Percentiles rank a stretch among this genome's conserved stretches.
phyloP scores from a whole-genome alignment of 2,113 vertebrate species.

The Sinocyclocheilus maitianheensis region DNA sequence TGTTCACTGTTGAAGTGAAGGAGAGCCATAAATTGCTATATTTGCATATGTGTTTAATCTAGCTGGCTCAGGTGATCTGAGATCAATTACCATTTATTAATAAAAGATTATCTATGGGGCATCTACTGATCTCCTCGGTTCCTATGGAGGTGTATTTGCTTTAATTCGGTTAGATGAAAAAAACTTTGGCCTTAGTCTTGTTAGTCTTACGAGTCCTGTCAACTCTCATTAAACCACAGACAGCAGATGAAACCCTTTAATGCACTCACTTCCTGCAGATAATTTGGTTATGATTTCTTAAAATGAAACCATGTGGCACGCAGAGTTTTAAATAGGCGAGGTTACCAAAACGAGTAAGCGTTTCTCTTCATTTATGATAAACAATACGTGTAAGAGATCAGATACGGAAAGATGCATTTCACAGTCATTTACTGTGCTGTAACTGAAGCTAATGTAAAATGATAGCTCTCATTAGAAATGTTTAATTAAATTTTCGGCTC shows the following conservation, averaged over 20 bases:
- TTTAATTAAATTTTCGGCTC: not conserved
- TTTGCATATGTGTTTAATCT: not conserved
- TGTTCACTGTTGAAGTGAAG: not conserved
- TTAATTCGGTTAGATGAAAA: constrained; percentile 8
- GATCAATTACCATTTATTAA: constrained; percentile 21
- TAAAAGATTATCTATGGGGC: not conserved
- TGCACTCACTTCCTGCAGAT: constrained; percentile 17
- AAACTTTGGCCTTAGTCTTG: constrained; percentile 22
- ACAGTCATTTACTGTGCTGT: not conserved
- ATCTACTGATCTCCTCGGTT: constrained; percentile 10
- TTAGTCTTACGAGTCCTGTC: constrained; percentile 31
- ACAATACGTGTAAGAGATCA: not conserved
- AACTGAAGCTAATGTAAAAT: not conserved
- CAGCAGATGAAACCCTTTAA: constrained; percentile 21
- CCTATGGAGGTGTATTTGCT: not conserved
- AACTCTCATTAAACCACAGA: constrained; percentile 29
- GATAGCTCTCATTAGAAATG: not conserved
- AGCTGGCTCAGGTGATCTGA: constrained; percentile 1
- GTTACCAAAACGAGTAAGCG: not conserved
- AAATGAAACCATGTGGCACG: not conserved
- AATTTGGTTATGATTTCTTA: not conserved
- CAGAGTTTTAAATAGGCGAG: not conserved
- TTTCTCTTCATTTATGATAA: constrained; percentile 2
- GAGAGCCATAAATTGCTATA: not conserved
- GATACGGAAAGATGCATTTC: not conserved